phyloP scores from a whole-genome alignment of 2,888 invertebrate genomes.

The Chaetoderma sp. region DNA sequence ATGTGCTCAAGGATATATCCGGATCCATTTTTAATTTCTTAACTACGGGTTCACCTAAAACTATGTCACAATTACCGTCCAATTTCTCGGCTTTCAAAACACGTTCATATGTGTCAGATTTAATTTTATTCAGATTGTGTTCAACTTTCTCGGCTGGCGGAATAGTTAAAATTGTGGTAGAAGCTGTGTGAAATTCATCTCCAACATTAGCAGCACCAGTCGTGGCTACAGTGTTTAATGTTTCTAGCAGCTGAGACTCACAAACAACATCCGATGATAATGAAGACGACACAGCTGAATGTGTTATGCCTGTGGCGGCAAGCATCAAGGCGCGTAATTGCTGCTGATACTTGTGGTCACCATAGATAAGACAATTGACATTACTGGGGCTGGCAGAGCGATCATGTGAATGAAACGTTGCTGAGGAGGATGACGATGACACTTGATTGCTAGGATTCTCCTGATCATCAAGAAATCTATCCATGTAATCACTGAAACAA shows the following conservation, averaged over 20 bases:
- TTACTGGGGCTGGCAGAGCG: conserved; percentile 81
- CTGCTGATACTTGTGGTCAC: conserved; percentile 70
- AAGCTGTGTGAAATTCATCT: neutral
- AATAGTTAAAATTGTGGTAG: no score
- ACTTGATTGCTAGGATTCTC: conserved; percentile 62
- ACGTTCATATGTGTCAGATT: no score
- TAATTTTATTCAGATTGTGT: no score
- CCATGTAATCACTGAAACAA: conserved; percentile 84
- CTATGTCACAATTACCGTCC: neutral
- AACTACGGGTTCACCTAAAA: conserved; percentile 7
- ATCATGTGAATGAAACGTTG: conserved; percentile 46
- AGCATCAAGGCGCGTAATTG: no score
- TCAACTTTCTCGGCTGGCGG: no score
- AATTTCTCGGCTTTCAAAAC: neutral
- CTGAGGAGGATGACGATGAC: conserved; percentile 34
- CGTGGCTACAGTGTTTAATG: no score
- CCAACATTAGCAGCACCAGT: neutral
- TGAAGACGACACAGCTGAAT: no score
- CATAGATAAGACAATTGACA: conserved; percentile 72
- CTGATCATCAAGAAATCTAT: conserved; percentile 86
- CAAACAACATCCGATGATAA: no score
- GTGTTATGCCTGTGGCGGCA: no score
- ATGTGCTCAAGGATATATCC: no score
- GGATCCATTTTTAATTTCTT: conserved; percentile 37
- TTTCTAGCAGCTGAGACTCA: no score